phyloP scores from a whole-genome alignment of 2,113 vertebrate species.

The Cygnus atratus region DNA sequence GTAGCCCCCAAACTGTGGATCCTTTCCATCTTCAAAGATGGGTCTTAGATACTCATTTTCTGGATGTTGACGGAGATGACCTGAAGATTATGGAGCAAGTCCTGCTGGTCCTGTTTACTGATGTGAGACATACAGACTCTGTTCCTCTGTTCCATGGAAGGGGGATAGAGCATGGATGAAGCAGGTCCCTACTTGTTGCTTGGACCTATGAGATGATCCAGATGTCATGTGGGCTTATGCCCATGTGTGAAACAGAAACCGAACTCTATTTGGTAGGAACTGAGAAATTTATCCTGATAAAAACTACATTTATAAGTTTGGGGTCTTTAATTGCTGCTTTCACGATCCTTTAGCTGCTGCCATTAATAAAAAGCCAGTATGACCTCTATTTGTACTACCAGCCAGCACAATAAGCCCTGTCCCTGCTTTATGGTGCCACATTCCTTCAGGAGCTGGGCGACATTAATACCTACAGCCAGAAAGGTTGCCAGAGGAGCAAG shows the following conservation, averaged over 20 bases:
- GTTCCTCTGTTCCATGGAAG: background rate
- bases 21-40: background rate
- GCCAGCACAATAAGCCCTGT: background rate
- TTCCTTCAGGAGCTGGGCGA: background rate
- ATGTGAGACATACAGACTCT: background rate
- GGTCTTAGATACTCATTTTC: background rate
- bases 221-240: background rate
- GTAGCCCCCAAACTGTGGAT: background rate
- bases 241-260: background rate
- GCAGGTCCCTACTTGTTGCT: background rate
- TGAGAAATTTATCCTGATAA: background rate
- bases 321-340: background rate
- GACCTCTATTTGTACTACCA: background rate
- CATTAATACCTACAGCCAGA: background rate
- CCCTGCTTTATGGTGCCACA: background rate
- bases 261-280: background rate
- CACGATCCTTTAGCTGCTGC: background rate
- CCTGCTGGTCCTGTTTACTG: background rate
- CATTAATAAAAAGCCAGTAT: background rate
- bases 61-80: background rate
- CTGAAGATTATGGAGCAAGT: background rate
- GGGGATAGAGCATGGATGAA: background rate
- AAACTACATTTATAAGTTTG: background rate
- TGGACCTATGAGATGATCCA: background rate
- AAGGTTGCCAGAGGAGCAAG: background rate